These are phyloP conservation scores for Nemotelus pantherinus DNA, from an alignment of 2,888 invertebrate genomes.

Conservation along the genomic window DNA sequence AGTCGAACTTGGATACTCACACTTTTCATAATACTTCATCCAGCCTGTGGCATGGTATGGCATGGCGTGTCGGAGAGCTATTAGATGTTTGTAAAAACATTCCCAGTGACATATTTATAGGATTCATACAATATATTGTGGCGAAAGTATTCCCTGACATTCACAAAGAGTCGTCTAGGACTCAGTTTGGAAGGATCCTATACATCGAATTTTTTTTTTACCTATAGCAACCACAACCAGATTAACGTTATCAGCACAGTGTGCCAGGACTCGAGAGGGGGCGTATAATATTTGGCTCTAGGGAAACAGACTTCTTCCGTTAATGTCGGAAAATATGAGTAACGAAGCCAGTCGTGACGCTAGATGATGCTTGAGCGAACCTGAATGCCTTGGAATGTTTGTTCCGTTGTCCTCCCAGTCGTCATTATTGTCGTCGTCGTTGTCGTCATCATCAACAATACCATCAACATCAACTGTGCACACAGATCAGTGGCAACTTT, in stretches of 20 bases:
- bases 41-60: neutral
- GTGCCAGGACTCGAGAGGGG: no score
- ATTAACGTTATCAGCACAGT: conserved; percentile 29
- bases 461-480: conserved; percentile 43
- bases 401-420: conserved; percentile 14
- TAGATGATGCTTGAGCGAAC: neutral
- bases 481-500: conserved; percentile 36
- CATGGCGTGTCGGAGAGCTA: conserved; percentile 32
- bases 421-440: conserved; percentile 28
- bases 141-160: conserved; percentile 18
- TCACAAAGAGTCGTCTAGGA: neutral
- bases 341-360: neutral
- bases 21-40: neutral
- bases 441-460: conserved; percentile 39
- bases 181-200: neutral
- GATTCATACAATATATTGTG: conserved; percentile 16
- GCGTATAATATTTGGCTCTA: no score
- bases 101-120: conserved; percentile 43
- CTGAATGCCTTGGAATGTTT: conserved; percentile 29
- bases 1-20: neutral
- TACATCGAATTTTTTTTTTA: conserved; percentile 35
- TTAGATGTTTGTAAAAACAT: conserved; percentile 33
- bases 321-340: no score
- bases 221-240: conserved; percentile 25
- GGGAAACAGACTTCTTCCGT: no score